Percentiles rank a stretch among this genome's conserved stretches.
Evolutionary conservation across 2,797 vertebrate genomes (phyloP).

Genomic region (Peromyscus eremicus): DNA sequence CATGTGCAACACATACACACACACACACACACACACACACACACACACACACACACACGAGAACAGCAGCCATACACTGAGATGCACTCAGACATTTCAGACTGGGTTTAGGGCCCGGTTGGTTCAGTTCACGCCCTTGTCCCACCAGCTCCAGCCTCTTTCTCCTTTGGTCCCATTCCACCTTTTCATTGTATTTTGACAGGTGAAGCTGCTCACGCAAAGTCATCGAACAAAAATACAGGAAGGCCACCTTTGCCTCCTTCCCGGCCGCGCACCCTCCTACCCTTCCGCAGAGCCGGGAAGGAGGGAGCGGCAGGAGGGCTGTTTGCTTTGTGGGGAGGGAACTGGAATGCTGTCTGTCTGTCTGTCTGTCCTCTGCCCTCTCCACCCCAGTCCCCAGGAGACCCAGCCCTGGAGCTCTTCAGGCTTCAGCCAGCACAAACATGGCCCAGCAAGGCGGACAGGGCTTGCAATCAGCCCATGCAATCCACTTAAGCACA

Average conservation of each 20-base stretch:
- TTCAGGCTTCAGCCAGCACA: slow-evolving; percentile 71
- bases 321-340: slow-evolving; percentile 74
- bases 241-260: slow-evolving; percentile 74
- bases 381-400: slow-evolving; percentile 64
- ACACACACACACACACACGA: neutral
- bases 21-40: neutral
- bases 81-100: neutral
- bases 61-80: neutral
- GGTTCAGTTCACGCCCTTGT: neutral
- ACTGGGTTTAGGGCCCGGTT: neutral
- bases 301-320: neutral
- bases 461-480: slow-evolving; percentile 55
- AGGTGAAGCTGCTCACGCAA: slow-evolving; percentile 72
- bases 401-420: neutral
- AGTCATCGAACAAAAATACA: slow-evolving; percentile 71
- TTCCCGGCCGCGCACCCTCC: slow-evolving; percentile 51
- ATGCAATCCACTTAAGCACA: slow-evolving; percentile 44
- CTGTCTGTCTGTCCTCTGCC: slow-evolving; percentile 61
- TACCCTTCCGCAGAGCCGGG: neutral
- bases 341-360: slow-evolving; percentile 34
- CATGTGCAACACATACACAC: too few species aligned
- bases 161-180: slow-evolving; percentile 60
- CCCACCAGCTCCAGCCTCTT: slow-evolving; percentile 44
- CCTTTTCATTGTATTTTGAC: slow-evolving; percentile 78
- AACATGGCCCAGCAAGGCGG: slow-evolving; percentile 76